A percentile compares a stretch with the other conserved stretches of the same genome.
Evolutionary conservation across 2,797 vertebrate species (phyloP).

Genomic region (Manis javanica): DNA sequence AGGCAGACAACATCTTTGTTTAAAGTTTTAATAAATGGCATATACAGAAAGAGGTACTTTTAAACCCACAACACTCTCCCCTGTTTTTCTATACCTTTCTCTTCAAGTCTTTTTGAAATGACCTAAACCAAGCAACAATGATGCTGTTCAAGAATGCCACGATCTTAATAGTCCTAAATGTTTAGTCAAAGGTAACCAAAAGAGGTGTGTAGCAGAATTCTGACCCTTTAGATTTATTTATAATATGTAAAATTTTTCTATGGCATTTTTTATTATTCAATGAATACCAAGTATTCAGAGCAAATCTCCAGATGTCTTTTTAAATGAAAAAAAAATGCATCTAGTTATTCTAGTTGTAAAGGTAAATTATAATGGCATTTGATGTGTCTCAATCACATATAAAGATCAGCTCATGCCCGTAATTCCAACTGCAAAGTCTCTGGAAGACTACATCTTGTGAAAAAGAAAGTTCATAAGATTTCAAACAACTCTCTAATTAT

Average conservation of each 20-base stretch:
- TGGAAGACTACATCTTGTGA: background rate
- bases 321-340: background rate
- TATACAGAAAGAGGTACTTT: background rate
- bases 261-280: background rate
- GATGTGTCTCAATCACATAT: background rate
- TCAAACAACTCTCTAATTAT: constrained; percentile 50
- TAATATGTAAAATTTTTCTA: background rate
- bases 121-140: background rate
- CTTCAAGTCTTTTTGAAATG: constrained; percentile 34
- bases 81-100: background rate
- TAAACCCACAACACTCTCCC: background rate
- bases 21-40: constrained; percentile 30
- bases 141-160: background rate
- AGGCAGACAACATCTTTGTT: constrained; percentile 56
- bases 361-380: background rate
- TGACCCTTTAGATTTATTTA: constrained; percentile 23
- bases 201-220: constrained; percentile 14
- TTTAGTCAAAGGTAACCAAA: constrained; percentile 51
- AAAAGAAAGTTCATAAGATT: constrained; percentile 42
- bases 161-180: constrained; percentile 22
- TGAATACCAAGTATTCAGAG: background rate
- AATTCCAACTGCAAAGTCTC: constrained; percentile 49
- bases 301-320: constrained; percentile 47
- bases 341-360: constrained; percentile 27
- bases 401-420: background rate